A percentile compares a stretch with the other conserved stretches of the same genome.
Evolutionary conservation across 2,797 vertebrate genomes (phyloP).

Genomic region (Hoplostethus mediterraneus): DNA sequence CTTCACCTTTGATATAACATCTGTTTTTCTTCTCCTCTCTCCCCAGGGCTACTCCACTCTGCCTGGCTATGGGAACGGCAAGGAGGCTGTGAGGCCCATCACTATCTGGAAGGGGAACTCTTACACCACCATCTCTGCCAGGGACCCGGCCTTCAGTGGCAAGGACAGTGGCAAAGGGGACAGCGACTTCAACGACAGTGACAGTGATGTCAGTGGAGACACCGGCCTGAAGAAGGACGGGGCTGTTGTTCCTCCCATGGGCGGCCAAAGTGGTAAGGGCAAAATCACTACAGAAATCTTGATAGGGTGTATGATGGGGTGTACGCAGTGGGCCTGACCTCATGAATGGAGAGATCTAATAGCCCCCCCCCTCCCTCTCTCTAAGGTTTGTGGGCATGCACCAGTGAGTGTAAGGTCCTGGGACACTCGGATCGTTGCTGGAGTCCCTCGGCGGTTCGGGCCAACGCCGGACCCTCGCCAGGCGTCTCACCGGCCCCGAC

Average conservation of each 20-base stretch:
- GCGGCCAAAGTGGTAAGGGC: conserved; percentile 89
- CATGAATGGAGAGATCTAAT: conserved; percentile 20
- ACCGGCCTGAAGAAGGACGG: conserved; percentile 91
- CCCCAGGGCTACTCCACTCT: conserved; percentile 89
- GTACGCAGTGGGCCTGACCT: background rate
- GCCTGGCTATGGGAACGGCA: conserved; percentile 87
- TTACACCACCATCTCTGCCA: conserved; percentile 92
- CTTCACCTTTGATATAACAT: conserved; percentile 45
- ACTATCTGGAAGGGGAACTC: conserved; percentile 97
- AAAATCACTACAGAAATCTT: background rate
- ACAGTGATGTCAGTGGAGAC: conserved; percentile 95
- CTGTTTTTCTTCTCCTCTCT: conserved; percentile 12
- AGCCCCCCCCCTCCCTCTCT: background rate
- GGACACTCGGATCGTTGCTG: conserved; percentile 98
- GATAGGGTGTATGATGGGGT: background rate
- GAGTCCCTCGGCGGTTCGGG: conserved; percentile 91
- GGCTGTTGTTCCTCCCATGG: conserved; percentile 65
- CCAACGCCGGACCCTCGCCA: conserved; percentile 80
- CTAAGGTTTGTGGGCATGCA: conserved; percentile 95
- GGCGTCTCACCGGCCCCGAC: conserved; percentile 75
- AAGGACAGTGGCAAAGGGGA: conserved; percentile 98
- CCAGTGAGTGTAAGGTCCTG: conserved; percentile 96
- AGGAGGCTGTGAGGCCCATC: conserved; percentile 90
- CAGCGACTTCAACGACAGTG: conserved; percentile 98
- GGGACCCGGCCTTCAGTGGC: conserved; percentile 95